Conservation (phyloP, 2,888 invertebrate genomes). For the Ophion slaviceki region DNA sequence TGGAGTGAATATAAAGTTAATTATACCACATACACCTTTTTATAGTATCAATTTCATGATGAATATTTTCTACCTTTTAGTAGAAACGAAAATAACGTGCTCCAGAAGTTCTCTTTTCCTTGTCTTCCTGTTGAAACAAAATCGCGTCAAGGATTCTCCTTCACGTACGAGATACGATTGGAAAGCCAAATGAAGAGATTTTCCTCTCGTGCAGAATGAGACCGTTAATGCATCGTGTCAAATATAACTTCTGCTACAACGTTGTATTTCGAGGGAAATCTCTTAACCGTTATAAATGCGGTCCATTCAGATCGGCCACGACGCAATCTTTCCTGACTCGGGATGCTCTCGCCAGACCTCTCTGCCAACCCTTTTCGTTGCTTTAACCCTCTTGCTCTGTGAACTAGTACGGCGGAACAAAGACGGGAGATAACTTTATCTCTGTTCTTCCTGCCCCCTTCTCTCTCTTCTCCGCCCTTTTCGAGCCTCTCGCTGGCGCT, state of each 20-base stretch:
- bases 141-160: background rate
- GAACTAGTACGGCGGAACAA: constrained; percentile 16
- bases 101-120: no score
- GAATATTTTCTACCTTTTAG: no score
- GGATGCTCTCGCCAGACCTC: background rate
- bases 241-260: constrained; percentile 33
- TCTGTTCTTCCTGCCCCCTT: background rate
- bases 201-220: background rate
- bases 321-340: constrained; percentile 30
- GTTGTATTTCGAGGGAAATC: constrained; percentile 38
- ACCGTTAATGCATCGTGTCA: constrained; percentile 9
- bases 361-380: constrained; percentile 12
- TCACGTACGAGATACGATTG: background rate
- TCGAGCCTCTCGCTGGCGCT: constrained; percentile 45
- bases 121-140: background rate
- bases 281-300: constrained; percentile 43
- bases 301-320: constrained; percentile 19
- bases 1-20: no score
- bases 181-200: constrained; percentile 12
- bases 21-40: no score
- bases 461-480: background rate
- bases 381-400: background rate
- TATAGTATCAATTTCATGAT: no score
- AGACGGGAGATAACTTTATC: background rate
- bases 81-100: no score